These are phyloP conservation scores for Psettodes erumei DNA, from an alignment of 2,113 vertebrate genomes.

Conservation along the genomic window DNA sequence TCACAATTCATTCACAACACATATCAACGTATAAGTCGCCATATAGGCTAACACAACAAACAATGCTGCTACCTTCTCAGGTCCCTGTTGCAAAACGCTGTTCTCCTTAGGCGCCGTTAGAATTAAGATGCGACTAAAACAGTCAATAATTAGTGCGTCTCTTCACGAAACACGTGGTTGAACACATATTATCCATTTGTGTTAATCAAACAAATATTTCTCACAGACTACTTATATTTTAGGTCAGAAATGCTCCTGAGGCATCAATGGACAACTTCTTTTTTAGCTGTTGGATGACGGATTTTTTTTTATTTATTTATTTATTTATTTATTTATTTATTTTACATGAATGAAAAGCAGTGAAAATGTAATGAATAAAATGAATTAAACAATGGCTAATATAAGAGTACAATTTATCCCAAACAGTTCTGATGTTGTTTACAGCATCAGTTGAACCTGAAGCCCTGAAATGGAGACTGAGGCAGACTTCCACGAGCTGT, in stretches of 20 bases:
- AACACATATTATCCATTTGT: background rate
- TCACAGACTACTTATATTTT: too few relatives aligned
- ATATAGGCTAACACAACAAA: too few relatives aligned
- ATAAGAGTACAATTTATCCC: background rate
- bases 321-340: too few relatives aligned
- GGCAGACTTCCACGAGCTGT: background rate
- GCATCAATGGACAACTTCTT: background rate
- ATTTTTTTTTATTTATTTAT: too few relatives aligned
- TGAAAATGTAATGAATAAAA: background rate
- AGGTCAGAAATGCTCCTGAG: background rate
- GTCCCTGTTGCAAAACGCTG: too few relatives aligned
- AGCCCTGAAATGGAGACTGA: background rate
- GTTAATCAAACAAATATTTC: background rate
- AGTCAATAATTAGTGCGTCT: too few relatives aligned
- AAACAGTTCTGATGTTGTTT: slow-evolving; percentile 5
- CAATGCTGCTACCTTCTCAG: too few relatives aligned
- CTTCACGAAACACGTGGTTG: too few relatives aligned
- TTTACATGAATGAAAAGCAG: background rate
- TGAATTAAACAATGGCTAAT: background rate
- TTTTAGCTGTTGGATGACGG: background rate
- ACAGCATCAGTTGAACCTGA: background rate
- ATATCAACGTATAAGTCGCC: too few relatives aligned
- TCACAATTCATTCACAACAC: too few relatives aligned
- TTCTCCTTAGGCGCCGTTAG: too few relatives aligned
- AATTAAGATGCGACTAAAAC: too few relatives aligned